Percentiles rank a stretch among this genome's conserved stretches.
Conservation (phyloP, 1,140 invertebrate genomes). For the Laupala kohalensis region DNA sequence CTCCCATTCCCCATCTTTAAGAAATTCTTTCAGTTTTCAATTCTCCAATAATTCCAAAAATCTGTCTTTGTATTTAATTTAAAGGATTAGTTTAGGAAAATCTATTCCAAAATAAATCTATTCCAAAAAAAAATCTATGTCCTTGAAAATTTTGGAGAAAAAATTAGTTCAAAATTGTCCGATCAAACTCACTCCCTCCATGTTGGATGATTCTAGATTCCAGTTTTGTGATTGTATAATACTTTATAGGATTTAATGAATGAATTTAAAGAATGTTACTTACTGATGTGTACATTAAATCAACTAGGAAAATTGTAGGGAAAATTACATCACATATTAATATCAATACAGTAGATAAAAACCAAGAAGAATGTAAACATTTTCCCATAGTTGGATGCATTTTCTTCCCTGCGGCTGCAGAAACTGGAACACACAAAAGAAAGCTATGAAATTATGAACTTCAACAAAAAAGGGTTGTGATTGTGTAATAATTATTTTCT, state of each 20-base stretch:
- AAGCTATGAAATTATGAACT: no score
- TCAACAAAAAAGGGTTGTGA: no score
- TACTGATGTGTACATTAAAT: not conserved
- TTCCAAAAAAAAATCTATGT: not conserved
- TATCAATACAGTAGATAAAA: not conserved
- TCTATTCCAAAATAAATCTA: not conserved
- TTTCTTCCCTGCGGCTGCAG: not conserved
- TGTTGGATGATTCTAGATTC: no score
- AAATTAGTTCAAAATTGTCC: not conserved
- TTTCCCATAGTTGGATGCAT: not conserved
- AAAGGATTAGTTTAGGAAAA: not conserved
- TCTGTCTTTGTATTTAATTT: no score
- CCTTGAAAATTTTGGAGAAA: not conserved
- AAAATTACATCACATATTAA: not conserved
- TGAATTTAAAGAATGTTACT: not conserved
- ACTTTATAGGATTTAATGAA: not conserved
- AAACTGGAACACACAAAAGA: no score
- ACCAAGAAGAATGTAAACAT: not conserved
- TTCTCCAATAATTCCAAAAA: no score
- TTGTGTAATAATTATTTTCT: no score
- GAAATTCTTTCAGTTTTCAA: no score
- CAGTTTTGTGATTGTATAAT: not conserved
- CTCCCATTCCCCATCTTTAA: no score
- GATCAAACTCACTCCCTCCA: no score
- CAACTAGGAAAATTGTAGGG: not conserved